phyloP scores from a whole-genome alignment of 2,113 vertebrate species.

The Mormyrus iriodes region DNA sequence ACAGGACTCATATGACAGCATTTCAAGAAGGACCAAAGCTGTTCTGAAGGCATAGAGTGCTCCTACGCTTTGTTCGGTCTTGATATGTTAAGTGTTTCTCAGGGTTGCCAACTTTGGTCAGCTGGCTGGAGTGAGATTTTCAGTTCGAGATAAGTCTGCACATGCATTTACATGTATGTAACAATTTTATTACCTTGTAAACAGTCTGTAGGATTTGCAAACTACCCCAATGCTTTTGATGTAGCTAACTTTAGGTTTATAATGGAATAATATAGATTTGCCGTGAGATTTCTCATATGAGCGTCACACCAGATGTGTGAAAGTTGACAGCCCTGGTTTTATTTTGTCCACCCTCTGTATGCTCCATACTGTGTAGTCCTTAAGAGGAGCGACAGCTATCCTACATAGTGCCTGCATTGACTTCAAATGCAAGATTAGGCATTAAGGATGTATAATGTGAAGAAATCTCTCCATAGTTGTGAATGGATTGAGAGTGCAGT shows the following conservation, averaged over 20 bases:
- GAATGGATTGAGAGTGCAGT: not conserved
- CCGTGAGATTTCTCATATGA: not conserved
- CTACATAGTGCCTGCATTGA: not conserved
- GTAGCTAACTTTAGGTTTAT: not conserved
- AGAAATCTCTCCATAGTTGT: too few species aligned
- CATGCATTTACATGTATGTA: not conserved
- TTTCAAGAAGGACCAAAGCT: not conserved
- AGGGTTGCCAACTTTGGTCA: not conserved
- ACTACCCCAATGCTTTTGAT: not conserved
- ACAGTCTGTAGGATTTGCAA: not conserved
- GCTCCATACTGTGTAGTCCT: not conserved
- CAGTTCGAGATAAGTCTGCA: not conserved
- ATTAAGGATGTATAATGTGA: not conserved
- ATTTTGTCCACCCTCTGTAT: not conserved
- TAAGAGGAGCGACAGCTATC: not conserved
- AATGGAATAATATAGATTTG: not conserved
- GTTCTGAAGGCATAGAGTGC: not conserved
- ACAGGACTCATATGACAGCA: not conserved
- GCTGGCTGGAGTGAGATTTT: not conserved
- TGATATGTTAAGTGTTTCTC: not conserved
- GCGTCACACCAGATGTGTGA: not conserved
- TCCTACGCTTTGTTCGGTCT: not conserved
- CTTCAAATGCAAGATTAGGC: not conserved
- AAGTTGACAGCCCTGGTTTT: not conserved
- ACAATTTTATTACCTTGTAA: not conserved